Evolutionary conservation across 1,140 invertebrate genomes (phyloP), one percentile per base, ranked within the genome.

Genomic region (Drosophila lowei): DNA sequence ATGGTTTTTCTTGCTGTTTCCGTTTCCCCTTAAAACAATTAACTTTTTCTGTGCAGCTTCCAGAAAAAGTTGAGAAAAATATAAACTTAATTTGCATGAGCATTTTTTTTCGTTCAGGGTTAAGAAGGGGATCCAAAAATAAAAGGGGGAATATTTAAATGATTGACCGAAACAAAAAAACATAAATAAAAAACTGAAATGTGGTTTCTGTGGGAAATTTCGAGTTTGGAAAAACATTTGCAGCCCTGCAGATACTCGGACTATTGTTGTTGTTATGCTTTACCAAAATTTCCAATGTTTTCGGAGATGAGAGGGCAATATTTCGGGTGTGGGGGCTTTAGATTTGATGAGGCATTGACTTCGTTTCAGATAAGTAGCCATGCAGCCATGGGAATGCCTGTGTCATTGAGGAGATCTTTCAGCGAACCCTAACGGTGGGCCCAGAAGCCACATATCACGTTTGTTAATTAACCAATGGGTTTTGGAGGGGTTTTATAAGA

Each of bases 1-100:
- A 70, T 72, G 72, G 46, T 53, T 48, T 72, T 47, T 49, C 44
- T 43, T 9, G 41, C n/a, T 13, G 50, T 58, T 58, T 49, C 28
- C 42, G 18, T 18, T 25, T 25, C 21, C 23, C 34, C 23, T 55
- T 46, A 49, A 62, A 66, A 85, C 80, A 85, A 86, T 86, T 85
- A 86, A 86, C 49, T 86, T 71, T 38, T 70, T 18, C 18, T 56
- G 72, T 80, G 73, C 75, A 57, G 30, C 30, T 77, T 77, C 59
- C 55, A 75, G 56, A 52, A 56, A 52, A 61, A 73, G 42, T 41
- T 54, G 16, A 21, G 52, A 30, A 47, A 55, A 57, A 67, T 18
- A 38, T 38, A 34, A 43, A 9, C 16, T 11, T 38, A 57, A 73
- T 77, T 73, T 50, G 42, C 30, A 34, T 53, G 5, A 57, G 5